Base-by-base conservation (phyloP, 2,888 invertebrate species). In the Patella depressa region DNA sequence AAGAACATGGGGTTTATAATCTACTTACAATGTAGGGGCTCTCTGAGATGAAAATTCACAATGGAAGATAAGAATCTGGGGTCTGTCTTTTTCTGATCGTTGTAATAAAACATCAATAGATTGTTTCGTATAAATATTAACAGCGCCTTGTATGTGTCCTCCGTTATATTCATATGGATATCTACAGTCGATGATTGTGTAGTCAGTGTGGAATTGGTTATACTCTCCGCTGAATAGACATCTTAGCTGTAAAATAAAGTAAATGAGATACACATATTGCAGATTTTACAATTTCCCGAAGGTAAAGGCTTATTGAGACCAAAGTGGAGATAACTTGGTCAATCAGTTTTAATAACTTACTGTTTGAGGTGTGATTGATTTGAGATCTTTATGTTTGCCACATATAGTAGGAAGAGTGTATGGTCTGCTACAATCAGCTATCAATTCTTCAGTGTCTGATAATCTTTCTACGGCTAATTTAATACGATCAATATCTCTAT, bases 191-290 rank as follows among this genome's bases (percentile, higher is more conserved):
- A 29, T 29, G 29, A 29, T 29, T 29, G 29, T 29, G 29, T 29
- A 29, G 29, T 29, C 3, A 29, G 29, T 29, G 29, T 29, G 2
- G 2, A 29, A 29, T 29, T 29, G 92, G 0, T 89, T 84, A 87
- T 93, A 97, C 0, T 95, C 93, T 0, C 97, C 97, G 0, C 92
- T 91, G 14, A 98, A 92, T 3, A 98, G 92, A 0, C 92, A 91
- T 53, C 80, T 29, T 34, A 84, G 19, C 80, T 80, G 65, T 3
- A 65, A 65, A 9, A 19, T 19, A 34, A 34, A 34, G 34, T 34
- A 5, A 34, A 34, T 5, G 34, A 34, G 4, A 34, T 34, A 34
- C 34, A 34, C 34, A 5, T 34, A 34, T 34, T 34, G 5, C 34
- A 34, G 34, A 34, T 3, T 34, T 34, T 34, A 34, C 34, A 5